Base-by-base conservation (phyloP, 1,140 invertebrate species). In the Campoletis sonorensis region DNA sequence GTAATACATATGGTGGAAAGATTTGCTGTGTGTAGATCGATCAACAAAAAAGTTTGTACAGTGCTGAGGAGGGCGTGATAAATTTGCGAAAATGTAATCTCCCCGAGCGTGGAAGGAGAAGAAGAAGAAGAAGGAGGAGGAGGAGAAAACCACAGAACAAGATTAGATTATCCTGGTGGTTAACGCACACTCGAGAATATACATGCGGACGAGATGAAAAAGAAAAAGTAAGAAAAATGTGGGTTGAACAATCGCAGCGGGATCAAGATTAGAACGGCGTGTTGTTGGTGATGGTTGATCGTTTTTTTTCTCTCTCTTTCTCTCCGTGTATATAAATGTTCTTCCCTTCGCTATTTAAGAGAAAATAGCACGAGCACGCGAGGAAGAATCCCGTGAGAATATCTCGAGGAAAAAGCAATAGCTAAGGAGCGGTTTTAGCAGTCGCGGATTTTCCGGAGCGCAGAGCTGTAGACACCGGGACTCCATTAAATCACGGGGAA, bases 401-500 rank as follows among this genome's bases (percentile, higher is more conserved):
- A n/a, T 78, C 67, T 78, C 58, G 33, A 45, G 58, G 54, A 45
- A 78, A 64, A 61, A n/a, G 33, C 33, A 18, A 30, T 23, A 21
- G 30, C 61, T 70, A 21, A 70, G 67, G 26, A 33, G 30, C 0
- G 27, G 30, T 70, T 33, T 70, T 70, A 30, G 8, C 30, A 78
- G n/a, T 26, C 30, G 76, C 33, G 37, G 33, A 61, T 78, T 67
- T 78, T 67, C 76, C n/a, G 61, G 33, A 26, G 54, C 11, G 67
- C 26, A 75, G 58, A 78, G 58, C 33, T 21, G 58, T 37, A 78
- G 58, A 61, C 33, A 64, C 76, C 54, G 86, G 86, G 86, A 88
- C 85, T 90, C 90, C 90, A 91, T 91, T 92, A 91, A 92, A 91
- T 92, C 90, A 91, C 89, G 85, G 85, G 87, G 85, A 90, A 91